These are phyloP conservation scores for Drosophila buzzatii DNA, from an alignment of 2,888 invertebrate genomes.

Conservation along the genomic window DNA sequence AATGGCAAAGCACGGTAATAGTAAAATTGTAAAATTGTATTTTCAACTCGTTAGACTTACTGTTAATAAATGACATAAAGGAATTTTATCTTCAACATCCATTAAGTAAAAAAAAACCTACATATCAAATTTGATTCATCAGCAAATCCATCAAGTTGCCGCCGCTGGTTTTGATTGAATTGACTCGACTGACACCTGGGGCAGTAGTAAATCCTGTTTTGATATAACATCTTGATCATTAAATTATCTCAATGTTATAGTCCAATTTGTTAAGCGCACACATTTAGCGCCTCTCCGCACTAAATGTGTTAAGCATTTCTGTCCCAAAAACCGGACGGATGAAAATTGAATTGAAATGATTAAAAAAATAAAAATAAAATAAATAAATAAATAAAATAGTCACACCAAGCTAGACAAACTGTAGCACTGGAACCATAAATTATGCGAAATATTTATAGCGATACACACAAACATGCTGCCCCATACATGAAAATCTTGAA, in stretches of 20 bases:
- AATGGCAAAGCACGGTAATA: too few species aligned
- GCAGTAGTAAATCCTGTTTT: constrained; percentile 50
- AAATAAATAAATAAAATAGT: neutral
- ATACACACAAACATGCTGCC: constrained; percentile 23
- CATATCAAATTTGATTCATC: constrained; percentile 14
- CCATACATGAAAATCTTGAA: constrained; percentile 66
- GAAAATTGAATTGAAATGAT: constrained; percentile 22
- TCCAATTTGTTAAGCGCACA: constrained; percentile 69
- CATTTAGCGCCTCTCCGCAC: constrained; percentile 54
- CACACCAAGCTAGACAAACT: constrained; percentile 25
- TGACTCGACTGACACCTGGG: constrained; percentile 19
- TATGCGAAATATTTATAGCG: constrained; percentile 70
- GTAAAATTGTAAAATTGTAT: too few species aligned
- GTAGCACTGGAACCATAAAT: constrained; percentile 64
- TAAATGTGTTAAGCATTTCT: constrained; percentile 18
- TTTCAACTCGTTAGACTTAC: too few species aligned
- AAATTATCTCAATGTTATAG: constrained; percentile 62
- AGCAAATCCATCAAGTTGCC: constrained; percentile 21
- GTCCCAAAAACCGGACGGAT: constrained; percentile 17
- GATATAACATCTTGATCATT: constrained; percentile 46
- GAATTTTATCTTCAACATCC: too few species aligned
- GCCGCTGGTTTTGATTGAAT: constrained; percentile 1
- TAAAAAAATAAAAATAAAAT: constrained; percentile 21
- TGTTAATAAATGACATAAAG: too few species aligned
- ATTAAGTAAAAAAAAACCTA: neutral